A percentile compares a stretch with the other conserved stretches of the same genome.
Conservation (phyloP, 2,888 invertebrate species). For the Eilema griseolum region DNA sequence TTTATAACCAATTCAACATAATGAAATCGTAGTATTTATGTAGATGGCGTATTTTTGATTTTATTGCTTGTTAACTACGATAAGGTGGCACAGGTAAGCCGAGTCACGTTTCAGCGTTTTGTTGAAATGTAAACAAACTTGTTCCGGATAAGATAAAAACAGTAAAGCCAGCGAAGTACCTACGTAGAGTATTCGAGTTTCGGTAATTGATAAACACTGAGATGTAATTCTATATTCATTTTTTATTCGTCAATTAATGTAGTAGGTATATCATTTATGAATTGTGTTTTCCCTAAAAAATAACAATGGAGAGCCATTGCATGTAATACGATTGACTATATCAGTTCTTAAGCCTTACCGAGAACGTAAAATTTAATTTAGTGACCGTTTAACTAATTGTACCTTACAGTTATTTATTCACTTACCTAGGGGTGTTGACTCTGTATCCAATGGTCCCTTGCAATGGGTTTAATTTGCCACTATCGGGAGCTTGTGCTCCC, state of each 20-base stretch:
- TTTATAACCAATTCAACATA: slow-evolving; percentile 6
- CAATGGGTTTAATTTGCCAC: slow-evolving; percentile 82
- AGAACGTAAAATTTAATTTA: background rate
- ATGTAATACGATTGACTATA: background rate
- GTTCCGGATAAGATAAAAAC: slow-evolving; percentile 86
- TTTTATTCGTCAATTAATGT: background rate
- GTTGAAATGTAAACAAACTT: slow-evolving; percentile 85
- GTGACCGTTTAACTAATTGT: slow-evolving; percentile 5
- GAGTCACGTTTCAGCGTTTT: slow-evolving; percentile 83
- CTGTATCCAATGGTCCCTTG: slow-evolving; percentile 87
- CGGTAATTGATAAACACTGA: slow-evolving; percentile 62
- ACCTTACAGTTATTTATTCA: slow-evolving; percentile 45
- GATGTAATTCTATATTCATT: slow-evolving; percentile 15
- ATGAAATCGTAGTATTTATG: slow-evolving; percentile 45
- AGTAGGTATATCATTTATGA: background rate
- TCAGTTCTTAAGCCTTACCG: background rate
- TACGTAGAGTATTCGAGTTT: slow-evolving; percentile 58
- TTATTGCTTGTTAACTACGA: slow-evolving; percentile 81
- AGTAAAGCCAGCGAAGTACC: slow-evolving; percentile 59
- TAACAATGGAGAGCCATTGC: background rate
- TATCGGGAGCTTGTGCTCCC: slow-evolving; percentile 82
- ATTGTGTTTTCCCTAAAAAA: background rate
- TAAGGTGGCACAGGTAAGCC: slow-evolving; percentile 79
- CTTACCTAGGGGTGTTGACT: slow-evolving; percentile 89
- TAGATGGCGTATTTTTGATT: slow-evolving; percentile 73